These are phyloP conservation scores for Rhea americana DNA, from an alignment of 2,113 vertebrate species.

Conservation along the genomic window DNA sequence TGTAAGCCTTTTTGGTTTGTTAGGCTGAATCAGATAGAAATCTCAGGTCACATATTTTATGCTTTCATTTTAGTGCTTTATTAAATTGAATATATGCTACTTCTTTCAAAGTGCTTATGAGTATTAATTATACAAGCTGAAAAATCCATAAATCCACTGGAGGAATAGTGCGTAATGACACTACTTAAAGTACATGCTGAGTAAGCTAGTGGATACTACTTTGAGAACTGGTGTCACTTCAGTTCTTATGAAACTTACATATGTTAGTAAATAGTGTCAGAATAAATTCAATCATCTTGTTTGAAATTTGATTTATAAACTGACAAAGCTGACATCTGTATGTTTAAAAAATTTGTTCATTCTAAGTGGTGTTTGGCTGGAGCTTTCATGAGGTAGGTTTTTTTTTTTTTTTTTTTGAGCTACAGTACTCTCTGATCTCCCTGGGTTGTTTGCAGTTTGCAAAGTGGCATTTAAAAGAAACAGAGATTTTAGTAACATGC, in stretches of 20 bases:
- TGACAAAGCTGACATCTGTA: neutral
- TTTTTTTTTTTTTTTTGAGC: neutral
- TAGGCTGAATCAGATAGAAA: neutral
- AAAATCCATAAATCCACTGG: slow-evolving; percentile 18
- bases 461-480: neutral
- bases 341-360: neutral
- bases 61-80: slow-evolving; percentile 14
- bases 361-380: neutral
- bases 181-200: neutral
- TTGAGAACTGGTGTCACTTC: neutral
- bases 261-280: neutral
- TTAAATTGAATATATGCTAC: neutral
- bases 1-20: neutral
- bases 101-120: neutral
- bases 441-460: neutral
- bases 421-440: neutral
- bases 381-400: neutral
- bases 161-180: neutral
- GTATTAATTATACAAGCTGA: slow-evolving; percentile 7
- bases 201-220: neutral
- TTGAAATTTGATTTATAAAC: neutral
- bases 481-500: neutral
- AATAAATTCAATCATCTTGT: neutral
- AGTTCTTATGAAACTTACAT: neutral
- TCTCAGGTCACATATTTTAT: neutral